Base-by-base conservation (phyloP, 2,113 vertebrate species). In the Plecotus auritus region DNA sequence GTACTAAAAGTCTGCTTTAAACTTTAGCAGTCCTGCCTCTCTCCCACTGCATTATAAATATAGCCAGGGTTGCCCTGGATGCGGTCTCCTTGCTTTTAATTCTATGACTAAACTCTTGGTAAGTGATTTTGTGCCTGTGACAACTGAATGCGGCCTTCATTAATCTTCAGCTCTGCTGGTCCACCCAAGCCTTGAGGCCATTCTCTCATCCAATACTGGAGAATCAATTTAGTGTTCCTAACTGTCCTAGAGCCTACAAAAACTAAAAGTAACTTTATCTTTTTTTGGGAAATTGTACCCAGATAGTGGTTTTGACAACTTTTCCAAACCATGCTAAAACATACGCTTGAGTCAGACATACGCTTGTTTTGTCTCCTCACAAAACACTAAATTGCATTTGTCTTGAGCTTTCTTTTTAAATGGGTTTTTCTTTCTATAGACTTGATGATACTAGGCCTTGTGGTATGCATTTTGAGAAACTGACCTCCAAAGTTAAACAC, bases 391-490 rank as follows among this genome's bases (percentile, higher is more conserved):
- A 69, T 89, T 90, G 30, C 54, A 30, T 81, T 70, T 87, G 30
- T 91, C 8, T 77, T 47, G 40, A 93, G 56, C 40, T 2, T 78
- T 69, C 22, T 42, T 54, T 80, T 74, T 92, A 74, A 96, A 80
- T 49, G 78, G 45, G 7, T 61, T 92, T 95, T 85, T 42, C 9
- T 81, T 91, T 88, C 5, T 67, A 0, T 85, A 85, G 78, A 73
- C 30, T 69, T 69, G 40, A 70, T 93, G 51, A 14, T 23, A 87
- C 12, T 66, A 37, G 78, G 32, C 91, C 35, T 95, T 90, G 30
- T 86, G 69, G 35, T 94, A n/a, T 64, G 16, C 51, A 54, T 81
- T 92, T 91, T 88, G 72, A 91, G 87, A 95, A 96, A 92, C 66
- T 80, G 28, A 40, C 83, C 17, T 69, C 3, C 11, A 51, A 72